Evolutionary conservation across 2,113 vertebrate species (phyloP), one percentile per base, ranked within the genome.

Genomic region (Lampris megalopsis): DNA sequence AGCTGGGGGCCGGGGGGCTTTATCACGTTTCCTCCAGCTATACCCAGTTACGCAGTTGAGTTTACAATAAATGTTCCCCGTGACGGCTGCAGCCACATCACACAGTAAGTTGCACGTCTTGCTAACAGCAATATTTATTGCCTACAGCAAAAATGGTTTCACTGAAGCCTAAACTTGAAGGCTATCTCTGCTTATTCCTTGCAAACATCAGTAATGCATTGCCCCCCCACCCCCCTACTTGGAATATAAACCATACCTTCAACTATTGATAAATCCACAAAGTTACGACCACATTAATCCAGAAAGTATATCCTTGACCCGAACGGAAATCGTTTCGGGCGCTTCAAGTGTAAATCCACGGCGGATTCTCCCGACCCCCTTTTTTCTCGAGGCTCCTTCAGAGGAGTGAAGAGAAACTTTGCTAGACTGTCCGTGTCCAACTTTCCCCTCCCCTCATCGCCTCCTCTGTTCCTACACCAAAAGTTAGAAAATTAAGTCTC

Each of bases 231-330:
- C 24, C 24, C 4, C 43, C 43, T 7, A 45, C 43, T 45, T 53
- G 50, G 2, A 13, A 60, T 41, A 50, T 68, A 82, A 68, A 35
- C 13, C 92, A 69, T 94, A 95, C 94, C 93, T 94, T 90, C 64
- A 89, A 35, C 43, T 85, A 80, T 43, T 63, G 90, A 88, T 86
- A 63, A 81, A 71, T 94, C 93, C 92, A 74, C 70, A 64, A 50
- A 67, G 57, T 60, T 76, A 83, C 48, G 71, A 78, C 77, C 79
- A 80, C 92, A 94, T 94, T 81, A 92, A 94, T 94, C 91, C 90
- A 64, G 13, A 59, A 65, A 60, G 68, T 86, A 76, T 69, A 60
- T 60, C 38, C 72, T 75, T 48, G n/a, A 43, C 11, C 36, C 5
- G 42, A 24, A 4, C 6, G 10, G 54, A 4, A 73, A 58, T 65